phyloP scores from a whole-genome alignment of 2,888 invertebrate genomes.

The Abrostola triplasia region DNA sequence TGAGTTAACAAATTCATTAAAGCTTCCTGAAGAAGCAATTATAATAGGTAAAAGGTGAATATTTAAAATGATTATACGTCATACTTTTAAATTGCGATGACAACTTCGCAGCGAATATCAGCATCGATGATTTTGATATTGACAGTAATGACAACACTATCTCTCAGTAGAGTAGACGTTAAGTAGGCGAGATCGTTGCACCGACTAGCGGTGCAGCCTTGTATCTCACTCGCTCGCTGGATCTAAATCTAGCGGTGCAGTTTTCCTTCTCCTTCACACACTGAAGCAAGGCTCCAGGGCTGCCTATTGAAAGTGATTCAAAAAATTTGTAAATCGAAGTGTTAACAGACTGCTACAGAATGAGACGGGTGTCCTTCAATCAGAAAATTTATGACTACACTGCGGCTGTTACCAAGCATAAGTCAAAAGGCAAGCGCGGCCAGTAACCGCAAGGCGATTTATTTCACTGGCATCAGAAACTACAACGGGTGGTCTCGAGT shows the following conservation, averaged over 20 bases:
- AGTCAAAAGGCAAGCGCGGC: conserved; percentile 34
- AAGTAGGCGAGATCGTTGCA: conserved; percentile 72
- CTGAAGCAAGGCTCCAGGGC: conserved; percentile 43
- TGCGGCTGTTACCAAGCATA: conserved; percentile 35
- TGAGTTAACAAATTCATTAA: conserved; percentile 18
- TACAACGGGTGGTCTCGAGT: conserved; percentile 75
- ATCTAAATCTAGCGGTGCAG: conserved; percentile 49
- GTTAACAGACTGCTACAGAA: conserved; percentile 56
- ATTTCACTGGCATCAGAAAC: conserved; percentile 62
- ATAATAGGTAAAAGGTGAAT: neutral
- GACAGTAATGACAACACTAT: conserved; percentile 51
- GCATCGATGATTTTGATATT: conserved; percentile 46
- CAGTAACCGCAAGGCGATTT: conserved; percentile 59
- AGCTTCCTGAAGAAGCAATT: neutral
- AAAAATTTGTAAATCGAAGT: conserved; percentile 54
- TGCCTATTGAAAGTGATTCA: conserved; percentile 50
- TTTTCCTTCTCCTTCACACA: conserved; percentile 47
- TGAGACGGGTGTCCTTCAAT: conserved; percentile 53
- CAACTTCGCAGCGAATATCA: conserved; percentile 2
- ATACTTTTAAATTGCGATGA: neutral
- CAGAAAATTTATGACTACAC: conserved; percentile 42
- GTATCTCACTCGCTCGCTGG: conserved; percentile 59
- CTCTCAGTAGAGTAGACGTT: conserved; percentile 59
- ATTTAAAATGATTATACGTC: neutral
- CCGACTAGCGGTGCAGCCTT: conserved; percentile 71